Conservation (phyloP, 2,113 vertebrate genomes). For the Plestiodon gilberti region DNA sequence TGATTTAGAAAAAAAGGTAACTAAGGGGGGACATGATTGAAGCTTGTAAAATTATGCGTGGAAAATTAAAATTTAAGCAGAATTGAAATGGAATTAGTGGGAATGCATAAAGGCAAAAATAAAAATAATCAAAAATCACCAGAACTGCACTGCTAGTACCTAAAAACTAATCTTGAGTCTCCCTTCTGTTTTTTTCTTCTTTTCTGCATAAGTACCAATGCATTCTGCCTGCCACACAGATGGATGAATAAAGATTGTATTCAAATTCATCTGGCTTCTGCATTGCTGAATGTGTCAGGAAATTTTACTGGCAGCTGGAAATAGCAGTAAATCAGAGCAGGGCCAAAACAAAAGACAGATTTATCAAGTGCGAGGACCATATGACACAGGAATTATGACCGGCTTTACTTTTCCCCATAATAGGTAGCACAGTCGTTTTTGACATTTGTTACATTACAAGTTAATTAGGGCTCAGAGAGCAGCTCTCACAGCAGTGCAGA, state of each 20-base stretch:
- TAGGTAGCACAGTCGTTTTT: not conserved
- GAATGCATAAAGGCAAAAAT: not conserved
- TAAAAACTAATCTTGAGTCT: not conserved
- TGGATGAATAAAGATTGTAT: constrained; percentile 11
- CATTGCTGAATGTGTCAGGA: not conserved
- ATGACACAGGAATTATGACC: constrained; percentile 2
- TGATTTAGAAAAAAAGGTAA: too few relatives aligned
- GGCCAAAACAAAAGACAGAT: constrained; percentile 16
- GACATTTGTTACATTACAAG: constrained; percentile 22
- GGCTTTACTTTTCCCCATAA: constrained; percentile 8
- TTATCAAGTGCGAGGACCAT: not conserved
- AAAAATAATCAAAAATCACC: not conserved
- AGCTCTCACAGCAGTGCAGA: not conserved
- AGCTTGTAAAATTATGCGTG: too few relatives aligned
- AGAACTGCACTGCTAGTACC: not conserved
- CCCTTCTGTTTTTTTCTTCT: not conserved
- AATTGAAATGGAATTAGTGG: not conserved
- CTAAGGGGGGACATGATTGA: too few relatives aligned
- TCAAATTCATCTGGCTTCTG: constrained; percentile 5
- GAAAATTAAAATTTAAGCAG: too few relatives aligned
- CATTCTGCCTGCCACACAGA: not conserved
- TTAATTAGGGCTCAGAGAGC: constrained; percentile 8
- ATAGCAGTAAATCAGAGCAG: constrained; percentile 7
- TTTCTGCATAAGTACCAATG: not conserved
- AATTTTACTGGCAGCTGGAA: constrained; percentile 17